phyloP scores from a whole-genome alignment of 2,888 invertebrate species.

The Octonoba sinensis region DNA sequence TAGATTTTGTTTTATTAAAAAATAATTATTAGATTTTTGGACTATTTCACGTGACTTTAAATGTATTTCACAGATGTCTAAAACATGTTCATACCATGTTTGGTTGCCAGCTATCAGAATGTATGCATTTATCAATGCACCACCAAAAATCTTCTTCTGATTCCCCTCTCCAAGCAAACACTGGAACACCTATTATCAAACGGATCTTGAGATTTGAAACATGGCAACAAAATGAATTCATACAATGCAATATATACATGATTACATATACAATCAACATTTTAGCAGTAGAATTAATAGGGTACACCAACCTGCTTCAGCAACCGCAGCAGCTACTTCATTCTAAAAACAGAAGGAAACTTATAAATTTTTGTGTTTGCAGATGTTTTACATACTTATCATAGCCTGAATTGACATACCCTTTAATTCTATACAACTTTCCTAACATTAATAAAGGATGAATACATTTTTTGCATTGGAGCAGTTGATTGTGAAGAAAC shows the following conservation, averaged over 20 bases:
- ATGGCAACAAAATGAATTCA: not conserved
- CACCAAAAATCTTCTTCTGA: slow-evolving; percentile 99
- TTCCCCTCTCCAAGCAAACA: slow-evolving; percentile 97
- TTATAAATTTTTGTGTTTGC: not conserved
- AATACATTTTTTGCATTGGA: too few relatives aligned
- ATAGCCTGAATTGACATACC: too few relatives aligned
- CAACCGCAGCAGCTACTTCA: slow-evolving; percentile 95
- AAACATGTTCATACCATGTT: slow-evolving; percentile 79
- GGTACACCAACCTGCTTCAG: slow-evolving; percentile 78
- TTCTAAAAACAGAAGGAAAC: slow-evolving; percentile 77
- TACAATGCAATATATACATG: not conserved
- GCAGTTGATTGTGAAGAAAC: too few relatives aligned
- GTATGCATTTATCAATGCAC: slow-evolving; percentile 97
- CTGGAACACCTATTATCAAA: slow-evolving; percentile 76
- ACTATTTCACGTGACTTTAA: too few relatives aligned
- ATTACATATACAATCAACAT: not conserved
- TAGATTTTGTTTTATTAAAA: too few relatives aligned
- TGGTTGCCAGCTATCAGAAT: slow-evolving; percentile 93
- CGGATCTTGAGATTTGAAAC: not conserved
- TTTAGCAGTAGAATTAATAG: not conserved
- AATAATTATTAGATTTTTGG: too few relatives aligned
- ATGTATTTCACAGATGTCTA: too few relatives aligned
- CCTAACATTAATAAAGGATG: too few relatives aligned
- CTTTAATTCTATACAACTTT: too few relatives aligned
- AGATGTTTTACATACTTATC: too few relatives aligned